Evolutionary conservation across 30 jellyfish, hydroid and myxozoan species (phyloP), one percentile per base, ranked within the genome.

Genomic region (Cassiopea andromeda): DNA sequence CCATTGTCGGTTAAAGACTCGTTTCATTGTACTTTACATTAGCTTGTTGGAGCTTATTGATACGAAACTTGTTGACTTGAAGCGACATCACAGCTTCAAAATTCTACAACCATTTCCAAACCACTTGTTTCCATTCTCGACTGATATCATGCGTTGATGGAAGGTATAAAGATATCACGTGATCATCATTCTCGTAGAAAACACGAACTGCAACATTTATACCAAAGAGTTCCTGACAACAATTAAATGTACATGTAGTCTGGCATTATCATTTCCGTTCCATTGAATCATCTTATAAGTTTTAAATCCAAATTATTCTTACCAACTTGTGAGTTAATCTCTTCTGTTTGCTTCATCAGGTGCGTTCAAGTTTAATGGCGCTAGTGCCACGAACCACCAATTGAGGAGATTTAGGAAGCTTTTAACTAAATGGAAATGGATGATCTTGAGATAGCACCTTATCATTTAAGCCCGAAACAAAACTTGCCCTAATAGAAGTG

Each of bases 211-310:
- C 12, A 3, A 54, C 64, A 54, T 10, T 54, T 54, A 10, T 54
- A 10, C 64, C 64, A 54, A 10, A 54, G 64, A 54, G 12, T 6
- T 6, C 64, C 64, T 54, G 12, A 54, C 64, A 54, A 0, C 64
- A 6, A 54, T 54, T 54, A 54, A 6, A 10, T 72, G 13, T 72
- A 13, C 60, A 38, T 50, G 19, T 1, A 75, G 83, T 44, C 83
- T 75, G 69, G 83, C 83, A 75, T 75, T 68, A 45, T 13, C 83
- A 75, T 75, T 75, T 75, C 67, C 83, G 2, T 1, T 46, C 69
- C 69, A 38, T 10, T 38, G 46, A 75, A 43, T 75, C 83, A 7
- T 18, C 83, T 75, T 16, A 75, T 14, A 17, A 75, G 67, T 45
- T 44, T 18, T 58, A 16, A 43, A 43, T 75, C n/a, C 13, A 3